A percentile compares a stretch with the other conserved stretches of the same genome.
Conservation (phyloP, 1,140 invertebrate species). For the Radopholus similis region DNA sequence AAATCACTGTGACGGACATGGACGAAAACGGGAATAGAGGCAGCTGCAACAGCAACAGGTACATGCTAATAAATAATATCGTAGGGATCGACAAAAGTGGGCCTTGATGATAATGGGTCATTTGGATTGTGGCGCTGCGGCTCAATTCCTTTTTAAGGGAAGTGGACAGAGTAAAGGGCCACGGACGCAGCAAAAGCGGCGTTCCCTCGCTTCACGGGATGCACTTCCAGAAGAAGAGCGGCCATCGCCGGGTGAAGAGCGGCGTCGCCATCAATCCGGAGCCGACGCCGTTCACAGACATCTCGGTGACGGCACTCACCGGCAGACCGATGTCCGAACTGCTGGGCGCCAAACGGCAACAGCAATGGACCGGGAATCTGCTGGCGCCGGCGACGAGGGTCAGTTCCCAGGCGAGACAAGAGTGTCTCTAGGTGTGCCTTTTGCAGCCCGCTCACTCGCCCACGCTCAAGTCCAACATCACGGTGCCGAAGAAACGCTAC, state of each 20-base stretch:
- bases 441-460: background rate
- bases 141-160: too few species aligned
- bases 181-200: background rate
- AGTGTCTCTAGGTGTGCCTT: background rate
- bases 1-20: too few species aligned
- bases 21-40: too few species aligned
- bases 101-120: too few species aligned
- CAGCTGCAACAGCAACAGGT: too few species aligned
- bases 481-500: constrained; percentile 19
- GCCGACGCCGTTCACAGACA: too few species aligned
- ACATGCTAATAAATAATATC: too few species aligned
- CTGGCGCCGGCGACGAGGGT: too few species aligned
- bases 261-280: too few species aligned
- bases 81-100: too few species aligned
- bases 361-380: background rate
- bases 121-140: too few species aligned
- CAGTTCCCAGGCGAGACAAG: background rate
- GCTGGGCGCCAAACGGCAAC: background rate
- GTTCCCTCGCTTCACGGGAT: too few species aligned
- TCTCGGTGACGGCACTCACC: background rate
- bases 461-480: constrained; percentile 13
- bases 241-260: background rate
- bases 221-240: background rate
- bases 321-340: background rate
- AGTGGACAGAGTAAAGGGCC: background rate